phyloP scores from a whole-genome alignment of 2,888 invertebrate species.

The Cataglyphis altisquamis region DNA sequence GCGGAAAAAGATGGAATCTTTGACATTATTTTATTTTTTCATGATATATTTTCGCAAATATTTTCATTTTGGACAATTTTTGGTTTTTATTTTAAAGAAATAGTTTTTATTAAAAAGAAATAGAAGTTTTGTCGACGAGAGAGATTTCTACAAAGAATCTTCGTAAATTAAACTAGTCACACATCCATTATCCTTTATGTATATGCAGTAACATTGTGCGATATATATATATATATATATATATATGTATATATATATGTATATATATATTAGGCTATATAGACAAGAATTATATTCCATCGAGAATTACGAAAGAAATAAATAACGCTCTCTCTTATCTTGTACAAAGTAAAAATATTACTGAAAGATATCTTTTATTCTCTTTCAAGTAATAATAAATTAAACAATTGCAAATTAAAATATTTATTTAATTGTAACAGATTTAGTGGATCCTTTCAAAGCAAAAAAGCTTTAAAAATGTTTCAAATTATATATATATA shows the following conservation, averaged over 20 bases:
- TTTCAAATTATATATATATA: too few relatives aligned
- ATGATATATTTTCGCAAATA: neutral
- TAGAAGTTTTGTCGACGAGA: neutral
- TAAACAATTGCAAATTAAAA: neutral
- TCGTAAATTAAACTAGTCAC: conserved; percentile 24
- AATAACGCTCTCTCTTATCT: neutral
- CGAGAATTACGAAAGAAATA: neutral
- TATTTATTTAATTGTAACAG: neutral
- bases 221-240: too few relatives aligned
- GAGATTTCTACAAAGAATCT: neutral
- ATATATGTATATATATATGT: too few relatives aligned
- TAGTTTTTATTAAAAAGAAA: neutral
- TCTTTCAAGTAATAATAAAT: neutral
- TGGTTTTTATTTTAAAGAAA: neutral
- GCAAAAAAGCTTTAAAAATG: neutral
- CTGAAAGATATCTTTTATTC: neutral
- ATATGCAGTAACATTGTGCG: conserved; percentile 20
- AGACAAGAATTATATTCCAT: neutral
- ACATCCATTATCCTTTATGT: conserved; percentile 16
- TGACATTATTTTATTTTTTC: neutral
- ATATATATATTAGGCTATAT: neutral
- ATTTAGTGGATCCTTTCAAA: neutral
- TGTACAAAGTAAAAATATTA: conserved; percentile 8
- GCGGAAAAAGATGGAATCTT: neutral
- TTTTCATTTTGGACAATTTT: neutral